Base-by-base conservation (phyloP, 2,797 vertebrate species). In the Staurois parvus region DNA sequence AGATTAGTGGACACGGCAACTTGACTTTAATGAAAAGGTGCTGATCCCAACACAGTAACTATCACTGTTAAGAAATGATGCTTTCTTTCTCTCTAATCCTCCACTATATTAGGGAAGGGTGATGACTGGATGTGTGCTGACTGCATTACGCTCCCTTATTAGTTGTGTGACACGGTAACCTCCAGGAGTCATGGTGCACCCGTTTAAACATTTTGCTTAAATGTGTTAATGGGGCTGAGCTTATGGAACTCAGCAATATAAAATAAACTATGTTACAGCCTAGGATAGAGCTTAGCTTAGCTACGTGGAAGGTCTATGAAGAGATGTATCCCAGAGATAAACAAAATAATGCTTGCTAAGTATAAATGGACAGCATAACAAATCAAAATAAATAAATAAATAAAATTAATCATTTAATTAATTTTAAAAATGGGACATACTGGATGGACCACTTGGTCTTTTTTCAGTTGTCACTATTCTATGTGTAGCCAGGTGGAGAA, bases 1-100 rank as follows among this genome's bases (percentile, higher is more conserved):
- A 72, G 85, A 87, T 87, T 87, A 87, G 80, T 83, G 85, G 85
- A 87, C 85, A 87, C 85, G 85, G 85, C 85, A 79, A 83, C 85
- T 87, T 87, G 81, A 79, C 85, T 87, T 87, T 87, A 87, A 87
- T 87, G 85, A 87, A 87, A 79, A 87, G 74, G 85, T 83, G 85
- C 85, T 87, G 85, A 87, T 87, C 80, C 79, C 73, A 66, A 37
- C 80, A 79, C 76, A 87, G 81, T 79, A 79, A 83, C 80, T 79
- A 83, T 87, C 81, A 74, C 80, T 87, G 80, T 83, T 86, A 76
- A 45, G 48, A 83, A 86, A 73, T 83, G 80, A 83, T 82, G 85
- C 30, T 77, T 86, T 86, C 79, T 82, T 86, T 76, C 67, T 52
- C 26, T 82, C 30, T 87, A 87, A 87, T 87, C 85, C 85, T 79